phyloP scores from a whole-genome alignment of 2,797 vertebrate genomes.

The Pangasius krempfi region DNA sequence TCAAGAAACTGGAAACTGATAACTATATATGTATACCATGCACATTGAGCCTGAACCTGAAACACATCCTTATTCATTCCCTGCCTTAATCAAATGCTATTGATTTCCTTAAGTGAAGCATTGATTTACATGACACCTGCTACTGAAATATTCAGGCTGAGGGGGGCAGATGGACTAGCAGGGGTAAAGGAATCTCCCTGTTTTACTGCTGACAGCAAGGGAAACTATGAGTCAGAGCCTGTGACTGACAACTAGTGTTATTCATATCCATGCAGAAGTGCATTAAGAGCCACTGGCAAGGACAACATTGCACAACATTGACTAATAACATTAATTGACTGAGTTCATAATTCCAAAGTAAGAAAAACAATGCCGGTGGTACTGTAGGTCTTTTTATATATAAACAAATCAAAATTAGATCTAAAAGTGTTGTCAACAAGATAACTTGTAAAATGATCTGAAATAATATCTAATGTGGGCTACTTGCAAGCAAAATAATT shows the following conservation, averaged over 20 bases:
- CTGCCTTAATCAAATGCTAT: slow-evolving; percentile 61
- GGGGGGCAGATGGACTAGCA: slow-evolving; percentile 30
- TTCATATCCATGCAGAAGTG: slow-evolving; percentile 47
- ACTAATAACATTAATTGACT: slow-evolving; percentile 22
- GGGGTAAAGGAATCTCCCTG: slow-evolving; percentile 2
- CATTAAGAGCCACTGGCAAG: slow-evolving; percentile 50
- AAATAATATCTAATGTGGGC: background rate
- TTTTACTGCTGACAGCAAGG: slow-evolving; percentile 56
- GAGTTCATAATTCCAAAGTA: slow-evolving; percentile 12
- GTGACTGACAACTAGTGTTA: slow-evolving; percentile 45
- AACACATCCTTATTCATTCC: slow-evolving; percentile 45
- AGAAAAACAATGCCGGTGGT: slow-evolving; percentile 2
- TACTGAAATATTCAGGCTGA: slow-evolving; percentile 49
- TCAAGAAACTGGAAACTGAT: background rate
- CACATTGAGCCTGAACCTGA: slow-evolving; percentile 41
- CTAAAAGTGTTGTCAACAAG: slow-evolving; percentile 11
- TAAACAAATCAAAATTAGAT: background rate
- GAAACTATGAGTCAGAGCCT: slow-evolving; percentile 53
- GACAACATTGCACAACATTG: slow-evolving; percentile 28
- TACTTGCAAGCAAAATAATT: background rate
- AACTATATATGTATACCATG: slow-evolving; percentile 13
- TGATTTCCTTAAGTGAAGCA: slow-evolving; percentile 60
- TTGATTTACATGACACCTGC: slow-evolving; percentile 60
- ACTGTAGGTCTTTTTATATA: background rate
- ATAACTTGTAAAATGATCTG: background rate